These are phyloP conservation scores for Empidonax alnorum DNA, from an alignment of 2,113 vertebrate species.

Conservation along the genomic window DNA sequence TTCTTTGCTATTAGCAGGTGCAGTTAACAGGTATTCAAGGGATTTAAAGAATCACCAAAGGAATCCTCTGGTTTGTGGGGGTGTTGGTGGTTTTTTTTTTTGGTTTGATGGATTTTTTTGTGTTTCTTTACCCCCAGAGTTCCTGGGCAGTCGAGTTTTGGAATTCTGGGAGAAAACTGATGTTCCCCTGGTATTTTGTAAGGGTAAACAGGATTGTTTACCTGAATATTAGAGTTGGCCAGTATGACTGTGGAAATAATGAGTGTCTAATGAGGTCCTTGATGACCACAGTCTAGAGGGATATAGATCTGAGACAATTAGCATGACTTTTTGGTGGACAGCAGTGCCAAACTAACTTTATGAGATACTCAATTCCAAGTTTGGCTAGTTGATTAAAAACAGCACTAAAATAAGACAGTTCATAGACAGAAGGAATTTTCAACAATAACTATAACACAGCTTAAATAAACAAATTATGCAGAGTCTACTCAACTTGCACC, in stretches of 20 bases:
- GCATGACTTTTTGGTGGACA: background rate
- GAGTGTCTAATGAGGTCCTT: background rate
- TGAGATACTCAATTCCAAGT: background rate
- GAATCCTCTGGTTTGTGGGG: background rate
- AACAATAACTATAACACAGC: background rate
- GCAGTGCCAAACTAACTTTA: background rate
- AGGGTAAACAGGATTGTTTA: background rate
- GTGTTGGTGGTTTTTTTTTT: accelerated
- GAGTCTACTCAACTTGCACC: background rate
- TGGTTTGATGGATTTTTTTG: no score
- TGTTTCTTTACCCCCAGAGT: background rate
- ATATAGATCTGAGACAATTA: background rate
- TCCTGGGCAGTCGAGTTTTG: background rate
- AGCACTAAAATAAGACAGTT: background rate
- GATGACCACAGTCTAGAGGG: background rate
- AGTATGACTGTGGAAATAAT: background rate
- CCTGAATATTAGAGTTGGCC: background rate
- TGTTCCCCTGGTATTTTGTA: background rate
- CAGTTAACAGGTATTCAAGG: background rate
- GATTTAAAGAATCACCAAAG: background rate
- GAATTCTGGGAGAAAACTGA: background rate
- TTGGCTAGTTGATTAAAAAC: background rate
- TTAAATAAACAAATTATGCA: background rate
- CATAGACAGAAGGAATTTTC: background rate
- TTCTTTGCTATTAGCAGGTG: background rate